A percentile compares a stretch with the other conserved stretches of the same genome.
phyloP scores from a whole-genome alignment of 2,113 vertebrate genomes.

The Lagenorhynchus albirostris region DNA sequence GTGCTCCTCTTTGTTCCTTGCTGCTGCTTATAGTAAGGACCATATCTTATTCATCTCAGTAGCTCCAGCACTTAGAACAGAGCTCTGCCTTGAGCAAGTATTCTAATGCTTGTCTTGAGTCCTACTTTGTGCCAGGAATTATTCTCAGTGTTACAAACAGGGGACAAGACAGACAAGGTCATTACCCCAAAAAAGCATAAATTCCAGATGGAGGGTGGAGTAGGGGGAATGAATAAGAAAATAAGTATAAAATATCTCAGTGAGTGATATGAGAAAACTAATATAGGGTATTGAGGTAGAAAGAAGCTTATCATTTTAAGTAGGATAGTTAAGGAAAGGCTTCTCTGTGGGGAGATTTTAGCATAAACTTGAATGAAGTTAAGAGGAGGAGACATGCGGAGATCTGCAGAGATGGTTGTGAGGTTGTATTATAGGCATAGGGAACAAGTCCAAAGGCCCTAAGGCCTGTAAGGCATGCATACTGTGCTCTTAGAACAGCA shows the following conservation, averaged over 20 bases:
- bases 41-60: neutral
- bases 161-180: neutral
- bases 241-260: neutral
- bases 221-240: neutral
- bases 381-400: neutral
- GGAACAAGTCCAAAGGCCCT: neutral
- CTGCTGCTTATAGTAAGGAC: neutral
- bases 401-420: neutral
- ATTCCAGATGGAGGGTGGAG: neutral
- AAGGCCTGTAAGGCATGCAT: neutral
- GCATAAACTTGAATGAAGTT: neutral
- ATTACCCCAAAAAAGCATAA: neutral
- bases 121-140: neutral
- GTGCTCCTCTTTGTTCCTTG: neutral
- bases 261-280: conserved; percentile 5
- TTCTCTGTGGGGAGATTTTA: neutral
- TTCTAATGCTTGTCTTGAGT: neutral
- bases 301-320: neutral
- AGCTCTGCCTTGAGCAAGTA: neutral
- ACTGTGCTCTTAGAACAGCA: neutral
- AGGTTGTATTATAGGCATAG: neutral
- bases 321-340: neutral
- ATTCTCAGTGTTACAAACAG: neutral
- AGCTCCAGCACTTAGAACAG: neutral
- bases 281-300: neutral